Evolutionary conservation across 1,140 invertebrate species (phyloP).

Genomic region (Trinorchestia longiramus): DNA sequence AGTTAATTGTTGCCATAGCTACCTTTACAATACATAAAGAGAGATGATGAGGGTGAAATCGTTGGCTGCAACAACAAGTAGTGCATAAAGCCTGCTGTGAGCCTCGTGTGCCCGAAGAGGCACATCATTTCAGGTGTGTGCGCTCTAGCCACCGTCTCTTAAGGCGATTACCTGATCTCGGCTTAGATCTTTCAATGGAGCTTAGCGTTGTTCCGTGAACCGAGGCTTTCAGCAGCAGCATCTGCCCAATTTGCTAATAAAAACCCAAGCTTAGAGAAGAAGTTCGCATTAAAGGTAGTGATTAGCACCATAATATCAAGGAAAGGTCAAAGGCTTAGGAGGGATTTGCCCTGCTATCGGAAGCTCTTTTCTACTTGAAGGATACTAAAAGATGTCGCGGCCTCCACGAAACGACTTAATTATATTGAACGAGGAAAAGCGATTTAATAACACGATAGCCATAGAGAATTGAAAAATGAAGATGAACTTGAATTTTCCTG

Average conservation of each 20-base stretch:
- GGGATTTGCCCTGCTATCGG: not conserved
- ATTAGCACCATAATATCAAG: conserved; percentile 25
- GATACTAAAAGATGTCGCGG: not conserved
- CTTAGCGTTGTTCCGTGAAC: conserved; percentile 46
- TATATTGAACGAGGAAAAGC: not conserved
- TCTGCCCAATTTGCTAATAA: conserved; percentile 50
- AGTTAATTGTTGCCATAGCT: no score
- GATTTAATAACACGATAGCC: not conserved
- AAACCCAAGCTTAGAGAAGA: conserved; percentile 37
- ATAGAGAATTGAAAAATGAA: not conserved
- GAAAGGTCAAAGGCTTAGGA: conserved; percentile 3
- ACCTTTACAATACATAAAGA: not conserved
- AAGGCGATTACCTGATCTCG: conserved; percentile 33
- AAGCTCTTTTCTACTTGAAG: conserved; percentile 1
- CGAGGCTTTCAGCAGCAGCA: conserved; percentile 38
- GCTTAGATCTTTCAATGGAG: conserved; percentile 49
- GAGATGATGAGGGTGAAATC: not conserved
- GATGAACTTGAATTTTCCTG: not conserved
- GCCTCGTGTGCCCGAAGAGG: not conserved
- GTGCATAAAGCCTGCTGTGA: not conserved
- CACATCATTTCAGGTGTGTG: not conserved
- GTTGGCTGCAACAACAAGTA: not conserved
- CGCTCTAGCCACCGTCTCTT: not conserved
- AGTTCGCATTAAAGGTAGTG: not conserved
- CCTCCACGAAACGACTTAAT: not conserved